Conservation (phyloP, 1,140 invertebrate genomes). For the Heterodera schachtii region DNA sequence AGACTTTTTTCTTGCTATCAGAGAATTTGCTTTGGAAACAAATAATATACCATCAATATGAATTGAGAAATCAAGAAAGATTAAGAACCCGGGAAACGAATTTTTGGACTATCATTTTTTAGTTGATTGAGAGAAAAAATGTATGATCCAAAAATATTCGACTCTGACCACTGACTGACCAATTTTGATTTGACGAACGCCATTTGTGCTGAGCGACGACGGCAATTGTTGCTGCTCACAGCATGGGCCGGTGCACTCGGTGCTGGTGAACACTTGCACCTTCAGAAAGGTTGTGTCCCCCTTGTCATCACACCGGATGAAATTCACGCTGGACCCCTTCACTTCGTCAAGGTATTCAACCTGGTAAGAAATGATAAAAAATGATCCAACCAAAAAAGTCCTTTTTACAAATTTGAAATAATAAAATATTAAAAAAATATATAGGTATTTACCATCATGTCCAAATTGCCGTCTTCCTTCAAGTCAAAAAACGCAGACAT, state of each 20-base stretch:
- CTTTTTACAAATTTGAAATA: not conserved
- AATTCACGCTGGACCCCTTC: constrained; percentile 42
- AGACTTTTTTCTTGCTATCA: no score
- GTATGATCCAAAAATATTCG: no score
- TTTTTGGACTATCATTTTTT: not conserved
- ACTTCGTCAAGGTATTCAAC: not conserved
- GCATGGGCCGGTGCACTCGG: constrained; percentile 9
- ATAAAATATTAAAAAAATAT: no score
- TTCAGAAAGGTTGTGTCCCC: constrained; percentile 64
- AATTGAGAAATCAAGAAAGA: no score
- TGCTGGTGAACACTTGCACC: constrained; percentile 61
- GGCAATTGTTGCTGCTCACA: not conserved
- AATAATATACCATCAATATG: no score
- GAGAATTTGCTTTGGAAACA: no score
- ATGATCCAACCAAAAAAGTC: not conserved
- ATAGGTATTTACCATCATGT: constrained; percentile 55
- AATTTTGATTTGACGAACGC: constrained; percentile 19
- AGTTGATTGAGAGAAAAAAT: no score
- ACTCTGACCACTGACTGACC: not conserved
- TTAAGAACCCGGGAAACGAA: no score
- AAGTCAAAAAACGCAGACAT: constrained; percentile 59
- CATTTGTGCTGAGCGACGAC: not conserved
- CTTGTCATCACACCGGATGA: constrained; percentile 63
- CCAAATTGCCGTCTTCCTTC: constrained; percentile 61
- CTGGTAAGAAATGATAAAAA: not conserved